These are phyloP conservation scores for Procambarus clarkii DNA, from an alignment of 1,140 invertebrate genomes.

Conservation along the genomic window DNA sequence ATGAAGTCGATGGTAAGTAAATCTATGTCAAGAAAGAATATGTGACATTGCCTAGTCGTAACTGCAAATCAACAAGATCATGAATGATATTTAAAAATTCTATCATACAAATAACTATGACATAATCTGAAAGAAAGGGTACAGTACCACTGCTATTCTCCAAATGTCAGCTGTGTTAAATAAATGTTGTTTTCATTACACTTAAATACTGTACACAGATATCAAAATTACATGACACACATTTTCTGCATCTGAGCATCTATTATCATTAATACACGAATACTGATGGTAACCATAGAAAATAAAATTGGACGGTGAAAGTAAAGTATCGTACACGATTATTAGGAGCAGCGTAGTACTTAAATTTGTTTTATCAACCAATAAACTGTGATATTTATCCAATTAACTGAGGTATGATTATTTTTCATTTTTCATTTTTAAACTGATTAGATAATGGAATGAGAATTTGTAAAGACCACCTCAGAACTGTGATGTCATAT, in stretches of 20 bases:
- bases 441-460: too few relatives aligned
- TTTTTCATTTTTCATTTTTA: too few relatives aligned
- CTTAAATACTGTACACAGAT: not conserved
- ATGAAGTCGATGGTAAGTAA: not conserved
- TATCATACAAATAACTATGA: not conserved
- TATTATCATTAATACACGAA: not conserved
- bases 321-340: not conserved
- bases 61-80: not conserved
- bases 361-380: too few relatives aligned
- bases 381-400: too few relatives aligned
- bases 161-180: not conserved
- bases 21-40: not conserved
- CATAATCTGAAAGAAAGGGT: too few relatives aligned
- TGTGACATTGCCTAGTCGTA: not conserved
- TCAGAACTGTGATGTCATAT: too few relatives aligned
- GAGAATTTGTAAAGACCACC: too few relatives aligned
- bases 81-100: not conserved
- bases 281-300: not conserved
- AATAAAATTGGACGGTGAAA: constrained; percentile 4
- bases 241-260: not conserved
- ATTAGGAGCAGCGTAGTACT: too few relatives aligned
- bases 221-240: not conserved
- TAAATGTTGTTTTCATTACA: not conserved
- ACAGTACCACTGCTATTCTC: not conserved
- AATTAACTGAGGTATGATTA: too few relatives aligned